Evolutionary conservation across 2,888 invertebrate species (phyloP).

Genomic region (Nezara viridula): DNA sequence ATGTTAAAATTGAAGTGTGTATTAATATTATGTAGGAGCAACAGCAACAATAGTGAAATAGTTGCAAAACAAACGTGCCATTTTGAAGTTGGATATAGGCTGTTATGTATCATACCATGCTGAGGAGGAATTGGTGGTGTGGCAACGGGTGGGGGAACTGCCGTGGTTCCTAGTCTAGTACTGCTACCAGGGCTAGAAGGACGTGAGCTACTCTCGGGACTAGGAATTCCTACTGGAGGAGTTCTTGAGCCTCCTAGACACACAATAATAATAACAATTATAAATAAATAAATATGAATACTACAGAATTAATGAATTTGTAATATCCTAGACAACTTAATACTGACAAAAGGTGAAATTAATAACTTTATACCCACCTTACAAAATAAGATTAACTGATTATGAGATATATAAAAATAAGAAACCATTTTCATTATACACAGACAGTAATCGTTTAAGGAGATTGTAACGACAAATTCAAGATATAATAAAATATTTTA

Average conservation of each 20-base stretch:
- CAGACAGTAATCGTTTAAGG: too few relatives aligned
- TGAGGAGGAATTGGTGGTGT: conserved; percentile 47
- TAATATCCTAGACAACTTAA: not conserved
- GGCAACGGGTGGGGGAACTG: conserved; percentile 19
- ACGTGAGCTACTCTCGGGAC: conserved; percentile 43
- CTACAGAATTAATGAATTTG: not conserved
- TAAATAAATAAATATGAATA: not conserved
- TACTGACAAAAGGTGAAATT: not conserved
- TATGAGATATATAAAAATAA: too few relatives aligned
- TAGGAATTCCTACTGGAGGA: conserved; percentile 55
- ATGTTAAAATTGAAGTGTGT: not conserved
- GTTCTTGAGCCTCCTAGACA: conserved; percentile 57
- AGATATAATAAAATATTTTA: too few relatives aligned
- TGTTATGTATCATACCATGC: conserved; percentile 50
- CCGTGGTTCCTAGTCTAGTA: not conserved
- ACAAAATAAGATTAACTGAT: not conserved
- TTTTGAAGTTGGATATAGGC: not conserved
- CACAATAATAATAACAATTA: too few relatives aligned
- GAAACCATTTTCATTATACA: too few relatives aligned
- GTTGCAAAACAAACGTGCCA: not conserved
- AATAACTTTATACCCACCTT: not conserved
- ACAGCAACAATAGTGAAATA: not conserved
- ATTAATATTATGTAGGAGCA: not conserved
- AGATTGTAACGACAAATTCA: too few relatives aligned
- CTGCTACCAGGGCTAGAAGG: conserved; percentile 42